Percentiles rank a stretch among this genome's conserved stretches.
Conservation (phyloP, 2,797 vertebrate species). For the Iguana delicatissima region DNA sequence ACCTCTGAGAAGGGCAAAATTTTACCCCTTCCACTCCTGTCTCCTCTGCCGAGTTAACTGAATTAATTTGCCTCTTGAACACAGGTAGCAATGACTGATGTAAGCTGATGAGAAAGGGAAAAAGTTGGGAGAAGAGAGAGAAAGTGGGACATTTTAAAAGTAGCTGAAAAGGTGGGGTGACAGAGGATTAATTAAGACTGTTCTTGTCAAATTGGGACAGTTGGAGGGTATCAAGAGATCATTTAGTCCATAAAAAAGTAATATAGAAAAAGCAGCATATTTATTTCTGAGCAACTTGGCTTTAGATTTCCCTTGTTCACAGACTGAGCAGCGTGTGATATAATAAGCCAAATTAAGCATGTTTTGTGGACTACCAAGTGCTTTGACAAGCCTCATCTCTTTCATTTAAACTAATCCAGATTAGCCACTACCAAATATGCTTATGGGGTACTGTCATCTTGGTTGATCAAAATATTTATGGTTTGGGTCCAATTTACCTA, state of each 20-base stretch:
- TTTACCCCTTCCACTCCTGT: too few relatives aligned
- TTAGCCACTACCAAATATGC: neutral
- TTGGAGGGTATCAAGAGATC: neutral
- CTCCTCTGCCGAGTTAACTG: too few relatives aligned
- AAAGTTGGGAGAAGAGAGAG: too few relatives aligned
- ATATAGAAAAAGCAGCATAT: neutral
- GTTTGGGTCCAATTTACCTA: too few relatives aligned
- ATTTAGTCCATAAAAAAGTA: conserved; percentile 11
- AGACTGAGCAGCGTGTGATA: neutral
- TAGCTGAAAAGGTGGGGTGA: too few relatives aligned
- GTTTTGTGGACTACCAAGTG: neutral
- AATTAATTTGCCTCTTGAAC: too few relatives aligned
- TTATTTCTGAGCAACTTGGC: neutral
- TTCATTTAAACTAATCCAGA: neutral
- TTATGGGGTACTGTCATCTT: neutral
- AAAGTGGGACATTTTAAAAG: too few relatives aligned
- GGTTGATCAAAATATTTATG: neutral
- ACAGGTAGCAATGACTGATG: too few relatives aligned
- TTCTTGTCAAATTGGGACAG: too few relatives aligned
- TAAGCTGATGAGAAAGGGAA: too few relatives aligned
- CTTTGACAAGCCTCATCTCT: neutral
- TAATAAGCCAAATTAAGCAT: neutral
- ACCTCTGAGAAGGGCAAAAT: too few relatives aligned
- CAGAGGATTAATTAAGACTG: too few relatives aligned
- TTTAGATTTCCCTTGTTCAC: neutral